Conservation (phyloP, 2,113 vertebrate species). For the Eretmochelys imbricata region DNA sequence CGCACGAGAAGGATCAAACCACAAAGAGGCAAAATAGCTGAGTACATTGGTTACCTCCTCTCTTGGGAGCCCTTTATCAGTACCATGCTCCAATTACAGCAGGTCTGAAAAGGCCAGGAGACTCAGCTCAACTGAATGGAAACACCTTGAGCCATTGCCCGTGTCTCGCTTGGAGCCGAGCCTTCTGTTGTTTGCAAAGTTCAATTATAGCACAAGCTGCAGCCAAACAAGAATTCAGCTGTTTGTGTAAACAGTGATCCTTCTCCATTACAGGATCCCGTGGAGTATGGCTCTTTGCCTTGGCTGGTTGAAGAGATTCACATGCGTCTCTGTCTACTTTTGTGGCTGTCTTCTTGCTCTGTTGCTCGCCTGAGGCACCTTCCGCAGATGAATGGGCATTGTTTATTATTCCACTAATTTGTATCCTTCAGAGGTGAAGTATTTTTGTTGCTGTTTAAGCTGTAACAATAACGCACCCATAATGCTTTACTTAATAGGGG, state of each 20-base stretch:
- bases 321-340: neutral
- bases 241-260: conserved; percentile 46
- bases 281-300: conserved; percentile 25
- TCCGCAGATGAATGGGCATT: neutral
- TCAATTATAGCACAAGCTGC: conserved; percentile 1
- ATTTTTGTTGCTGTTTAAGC: conserved; percentile 18
- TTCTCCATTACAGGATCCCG: conserved; percentile 11
- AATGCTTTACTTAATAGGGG: conserved; percentile 18
- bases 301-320: neutral
- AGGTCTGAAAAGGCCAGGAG: conserved; percentile 5
- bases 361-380: neutral
- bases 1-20: neutral
- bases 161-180: conserved; percentile 19
- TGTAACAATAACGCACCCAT: neutral
- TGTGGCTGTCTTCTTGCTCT: neutral
- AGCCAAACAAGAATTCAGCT: neutral
- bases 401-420: conserved; percentile 30
- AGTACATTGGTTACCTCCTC: neutral
- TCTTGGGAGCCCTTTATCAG: neutral
- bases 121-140: neutral
- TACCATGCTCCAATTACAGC: conserved; percentile 30
- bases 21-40: neutral
- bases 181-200: conserved; percentile 35
- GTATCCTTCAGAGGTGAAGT: neutral
- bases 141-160: neutral